These are phyloP conservation scores for Papilio polytes DNA, from an alignment of 1,140 invertebrate genomes.

Conservation along the genomic window DNA sequence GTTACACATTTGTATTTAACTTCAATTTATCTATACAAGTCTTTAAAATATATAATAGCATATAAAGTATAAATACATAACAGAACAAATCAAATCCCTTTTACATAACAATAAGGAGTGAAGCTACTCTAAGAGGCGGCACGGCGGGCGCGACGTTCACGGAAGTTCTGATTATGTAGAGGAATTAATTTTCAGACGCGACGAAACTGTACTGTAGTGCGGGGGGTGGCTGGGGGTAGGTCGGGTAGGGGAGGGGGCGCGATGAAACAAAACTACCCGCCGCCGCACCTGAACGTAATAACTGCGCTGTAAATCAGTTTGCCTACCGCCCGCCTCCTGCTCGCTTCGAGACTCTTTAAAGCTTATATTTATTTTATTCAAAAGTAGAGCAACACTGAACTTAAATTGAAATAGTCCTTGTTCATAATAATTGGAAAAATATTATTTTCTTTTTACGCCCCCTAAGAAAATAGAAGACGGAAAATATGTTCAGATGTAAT, in stretches of 20 bases:
- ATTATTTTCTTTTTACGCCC: not conserved
- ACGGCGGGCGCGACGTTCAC: constrained; percentile 57
- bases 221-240: constrained; percentile 42
- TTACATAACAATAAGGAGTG: constrained; percentile 53
- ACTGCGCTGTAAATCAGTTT: constrained; percentile 67
- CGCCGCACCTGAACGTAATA: constrained; percentile 72
- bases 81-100: constrained; percentile 53
- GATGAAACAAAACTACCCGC: constrained; percentile 73
- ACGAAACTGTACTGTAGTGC: constrained; percentile 75
- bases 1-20: not conserved
- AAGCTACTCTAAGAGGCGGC: constrained; percentile 58
- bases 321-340: constrained; percentile 33
- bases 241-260: constrained; percentile 44
- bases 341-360: constrained; percentile 38
- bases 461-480: not conserved
- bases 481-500: not conserved
- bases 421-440: constrained; percentile 6
- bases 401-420: constrained; percentile 29
- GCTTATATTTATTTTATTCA: constrained; percentile 35
- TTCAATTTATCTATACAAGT: not conserved
- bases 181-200: constrained; percentile 82
- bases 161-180: constrained; percentile 82
- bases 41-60: not conserved
- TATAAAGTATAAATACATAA: constrained; percentile 2
- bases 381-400: constrained; percentile 34